phyloP scores from a whole-genome alignment of 2,888 invertebrate species.

The Cheilosia impressa region DNA sequence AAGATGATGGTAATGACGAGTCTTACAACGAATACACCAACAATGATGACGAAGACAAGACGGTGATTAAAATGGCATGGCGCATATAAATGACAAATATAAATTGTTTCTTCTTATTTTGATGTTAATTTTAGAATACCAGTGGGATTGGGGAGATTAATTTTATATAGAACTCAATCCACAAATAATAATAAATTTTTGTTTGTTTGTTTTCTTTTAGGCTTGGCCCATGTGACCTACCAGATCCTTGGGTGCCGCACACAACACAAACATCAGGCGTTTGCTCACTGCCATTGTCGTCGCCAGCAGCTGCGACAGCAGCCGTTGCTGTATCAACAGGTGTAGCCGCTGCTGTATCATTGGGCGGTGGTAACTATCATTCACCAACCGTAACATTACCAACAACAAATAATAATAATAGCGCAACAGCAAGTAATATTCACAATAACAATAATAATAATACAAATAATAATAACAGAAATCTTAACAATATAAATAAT shows the following conservation, averaged over 20 bases:
- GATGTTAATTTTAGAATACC: slow-evolving; percentile 36
- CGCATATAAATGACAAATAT: slow-evolving; percentile 46
- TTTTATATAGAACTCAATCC: slow-evolving; percentile 1
- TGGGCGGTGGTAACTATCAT: slow-evolving; percentile 76
- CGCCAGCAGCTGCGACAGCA: slow-evolving; percentile 83
- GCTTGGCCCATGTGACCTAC: slow-evolving; percentile 96
- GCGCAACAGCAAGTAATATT: slow-evolving; percentile 70
- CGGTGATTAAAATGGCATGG: slow-evolving; percentile 46
- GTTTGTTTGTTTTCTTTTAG: slow-evolving; percentile 85
- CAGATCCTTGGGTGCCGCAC: slow-evolving; percentile 83
- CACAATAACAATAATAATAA: slow-evolving; percentile 74
- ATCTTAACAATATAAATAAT: slow-evolving; percentile 72
- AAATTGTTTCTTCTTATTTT: slow-evolving; percentile 6
- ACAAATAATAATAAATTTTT: slow-evolving; percentile 6
- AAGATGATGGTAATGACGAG: slow-evolving; percentile 33
- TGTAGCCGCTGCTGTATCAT: slow-evolving; percentile 75
- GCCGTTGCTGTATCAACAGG: slow-evolving; percentile 81
- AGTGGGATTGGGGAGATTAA: slow-evolving; percentile 1
- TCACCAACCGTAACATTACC: slow-evolving; percentile 80
- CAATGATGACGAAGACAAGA: slow-evolving; percentile 12
- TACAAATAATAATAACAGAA: slow-evolving; percentile 75
- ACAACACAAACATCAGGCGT: slow-evolving; percentile 77
- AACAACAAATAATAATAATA: slow-evolving; percentile 77
- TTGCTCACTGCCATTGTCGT: slow-evolving; percentile 85
- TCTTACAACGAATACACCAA: slow-evolving; percentile 20